Conservation (phyloP, 2,888 invertebrate genomes). For the Pandemis corylana region DNA sequence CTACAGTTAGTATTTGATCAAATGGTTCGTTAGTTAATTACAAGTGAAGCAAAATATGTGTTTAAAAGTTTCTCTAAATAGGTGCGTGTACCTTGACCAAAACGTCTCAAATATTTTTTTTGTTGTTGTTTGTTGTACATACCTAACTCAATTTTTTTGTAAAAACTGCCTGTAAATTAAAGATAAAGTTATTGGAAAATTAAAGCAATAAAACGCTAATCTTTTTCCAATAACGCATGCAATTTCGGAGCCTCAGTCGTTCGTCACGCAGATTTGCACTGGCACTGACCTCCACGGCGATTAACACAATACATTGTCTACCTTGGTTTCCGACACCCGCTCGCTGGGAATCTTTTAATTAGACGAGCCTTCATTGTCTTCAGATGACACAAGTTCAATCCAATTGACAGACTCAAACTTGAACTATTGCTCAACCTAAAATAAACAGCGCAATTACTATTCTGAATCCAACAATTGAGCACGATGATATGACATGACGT, state of each 20-base stretch:
- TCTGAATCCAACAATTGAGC: conserved; percentile 38
- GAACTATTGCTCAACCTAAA: conserved; percentile 28
- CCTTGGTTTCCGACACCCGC: conserved; percentile 36
- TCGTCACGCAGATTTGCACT: conserved; percentile 21
- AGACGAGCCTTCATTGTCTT: conserved; percentile 27
- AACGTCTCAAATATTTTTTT: no score
- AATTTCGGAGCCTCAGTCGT: conserved; percentile 16
- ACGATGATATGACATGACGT: conserved; percentile 42
- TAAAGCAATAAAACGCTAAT: not conserved
- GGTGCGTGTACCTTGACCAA: no score
- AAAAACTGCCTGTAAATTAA: no score
- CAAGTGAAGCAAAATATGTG: no score
- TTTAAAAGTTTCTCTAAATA: no score
- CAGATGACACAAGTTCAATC: conserved; percentile 25
- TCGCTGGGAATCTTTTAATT: conserved; percentile 16
- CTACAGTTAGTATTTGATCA: no score
- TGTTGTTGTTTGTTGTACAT: no score
- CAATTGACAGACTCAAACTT: conserved; percentile 20
- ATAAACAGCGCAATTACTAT: conserved; percentile 39
- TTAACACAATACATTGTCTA: conserved; percentile 30
- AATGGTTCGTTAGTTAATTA: no score
- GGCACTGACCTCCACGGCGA: conserved; percentile 31
- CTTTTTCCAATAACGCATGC: conserved; percentile 12
- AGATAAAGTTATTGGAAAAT: not conserved
- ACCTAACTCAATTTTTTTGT: no score